Evolutionary conservation across 2,113 vertebrate species (phyloP).

Genomic region (Centropus unirufus): DNA sequence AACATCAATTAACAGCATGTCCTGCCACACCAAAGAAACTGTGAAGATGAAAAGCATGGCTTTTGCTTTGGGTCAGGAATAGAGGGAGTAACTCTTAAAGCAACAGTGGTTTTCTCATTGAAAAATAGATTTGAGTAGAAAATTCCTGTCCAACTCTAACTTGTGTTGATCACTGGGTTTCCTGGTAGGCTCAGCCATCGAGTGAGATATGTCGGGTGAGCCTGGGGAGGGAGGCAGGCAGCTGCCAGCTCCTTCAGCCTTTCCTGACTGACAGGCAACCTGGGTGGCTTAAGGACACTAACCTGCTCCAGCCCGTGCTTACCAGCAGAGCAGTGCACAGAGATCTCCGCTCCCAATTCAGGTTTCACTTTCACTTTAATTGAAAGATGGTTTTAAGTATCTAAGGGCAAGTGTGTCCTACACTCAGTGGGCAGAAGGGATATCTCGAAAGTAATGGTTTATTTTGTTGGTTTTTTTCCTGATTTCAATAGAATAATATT

Average conservation of each 20-base stretch:
- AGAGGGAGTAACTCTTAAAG: not conserved
- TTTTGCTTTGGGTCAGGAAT: not conserved
- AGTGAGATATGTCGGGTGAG: not conserved
- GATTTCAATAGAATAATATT: not conserved
- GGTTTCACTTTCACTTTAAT: not conserved
- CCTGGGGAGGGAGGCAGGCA: rapidly evolving
- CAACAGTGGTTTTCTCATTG: not conserved
- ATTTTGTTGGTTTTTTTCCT: not conserved
- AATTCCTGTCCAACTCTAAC: not conserved
- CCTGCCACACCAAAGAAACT: not conserved
- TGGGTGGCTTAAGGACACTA: not conserved
- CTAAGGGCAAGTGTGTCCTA: not conserved
- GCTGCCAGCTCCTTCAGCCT: not conserved
- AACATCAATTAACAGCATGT: not conserved
- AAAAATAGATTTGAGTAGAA: not conserved
- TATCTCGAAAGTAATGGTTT: not conserved
- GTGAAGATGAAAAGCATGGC: not conserved
- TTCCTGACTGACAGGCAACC: not conserved
- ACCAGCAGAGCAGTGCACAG: not conserved
- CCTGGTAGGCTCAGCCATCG: not conserved
- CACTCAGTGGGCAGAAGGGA: not conserved
- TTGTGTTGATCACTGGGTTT: not conserved
- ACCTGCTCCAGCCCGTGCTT: not conserved
- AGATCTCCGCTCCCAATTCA: not conserved
- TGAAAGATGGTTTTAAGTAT: not conserved